These are phyloP conservation scores for Micronisus gabar DNA, from an alignment of 2,113 vertebrate genomes.

Conservation along the genomic window DNA sequence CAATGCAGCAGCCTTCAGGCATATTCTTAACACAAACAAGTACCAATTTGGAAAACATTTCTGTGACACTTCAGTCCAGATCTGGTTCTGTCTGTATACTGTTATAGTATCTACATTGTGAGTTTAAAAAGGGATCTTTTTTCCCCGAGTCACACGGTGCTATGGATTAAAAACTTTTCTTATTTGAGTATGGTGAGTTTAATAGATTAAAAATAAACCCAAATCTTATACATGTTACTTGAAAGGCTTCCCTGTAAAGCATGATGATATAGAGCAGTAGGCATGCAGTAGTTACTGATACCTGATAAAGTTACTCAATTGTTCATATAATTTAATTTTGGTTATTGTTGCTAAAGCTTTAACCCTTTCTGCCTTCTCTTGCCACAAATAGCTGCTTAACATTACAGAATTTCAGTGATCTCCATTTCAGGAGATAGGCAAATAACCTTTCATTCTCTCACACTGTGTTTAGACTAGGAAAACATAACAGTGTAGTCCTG, in stretches of 20 bases:
- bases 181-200: not conserved
- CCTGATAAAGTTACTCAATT: not conserved
- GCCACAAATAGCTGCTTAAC: not conserved
- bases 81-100: not conserved
- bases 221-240: not conserved
- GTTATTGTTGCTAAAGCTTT: not conserved
- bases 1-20: not conserved
- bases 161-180: not conserved
- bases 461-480: not conserved
- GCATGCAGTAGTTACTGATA: not conserved
- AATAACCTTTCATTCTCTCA: not conserved
- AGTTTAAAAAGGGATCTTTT: not conserved
- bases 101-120: not conserved
- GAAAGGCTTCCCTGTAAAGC: not conserved
- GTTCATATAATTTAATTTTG: not conserved
- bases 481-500: not conserved
- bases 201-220: not conserved
- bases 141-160: not conserved
- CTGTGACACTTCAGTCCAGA: not conserved
- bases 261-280: not conserved
- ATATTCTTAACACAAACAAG: not conserved
- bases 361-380: not conserved
- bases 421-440: not conserved
- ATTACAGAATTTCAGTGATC: not conserved
- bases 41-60: not conserved